Evolutionary conservation across 2,113 vertebrate species (phyloP), one percentile per base, ranked within the genome.

Genomic region (Aegotheles bennettii): DNA sequence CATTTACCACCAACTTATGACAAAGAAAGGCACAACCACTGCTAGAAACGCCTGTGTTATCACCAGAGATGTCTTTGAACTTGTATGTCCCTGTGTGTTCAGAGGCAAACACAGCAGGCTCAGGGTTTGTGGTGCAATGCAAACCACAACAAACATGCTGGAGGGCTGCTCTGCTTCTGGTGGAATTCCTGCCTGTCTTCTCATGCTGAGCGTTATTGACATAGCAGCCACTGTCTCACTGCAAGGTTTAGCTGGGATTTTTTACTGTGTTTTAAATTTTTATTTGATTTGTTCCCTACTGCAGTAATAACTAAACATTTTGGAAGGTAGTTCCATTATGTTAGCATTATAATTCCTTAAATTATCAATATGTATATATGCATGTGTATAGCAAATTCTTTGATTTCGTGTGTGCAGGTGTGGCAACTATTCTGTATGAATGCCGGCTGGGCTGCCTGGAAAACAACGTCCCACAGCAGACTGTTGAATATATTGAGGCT

Each of bases 391-490:
- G 63, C 69, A 31, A 81, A 51, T 78, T 81, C 24, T 91, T 79
- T 87, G n/a, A 24, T 86, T 77, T 76, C 33, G 1, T 53, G 17
- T n/a, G 2, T 67, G 47, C 96, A 99, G 99, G 98, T 77, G 98
- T 99, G 89, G 98, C 99, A 10, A 97, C 98, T 77, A 98, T 99
- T 95, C 96, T 99, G 73, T 99, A 98, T 0, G 99, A 99, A 95
- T 96, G 97, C 35, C 98, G 99, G 19, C 64, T 99, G 79, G 99
- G 99, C 75, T 99, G 99, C 94, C 97, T 99, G 97, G 97, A 99
- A 92, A 98, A 98, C 36, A 78, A 97, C 9, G 53, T 99, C 79
- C 98, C 99, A 7, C 91, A 98, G 84, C 96, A 98, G 84, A 99
- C 99, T 17, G 95, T 98, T 74, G 98, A 99, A 81, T 99, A 99